Base-by-base conservation (phyloP, 1,140 invertebrate species). In the Linepithema humile region DNA sequence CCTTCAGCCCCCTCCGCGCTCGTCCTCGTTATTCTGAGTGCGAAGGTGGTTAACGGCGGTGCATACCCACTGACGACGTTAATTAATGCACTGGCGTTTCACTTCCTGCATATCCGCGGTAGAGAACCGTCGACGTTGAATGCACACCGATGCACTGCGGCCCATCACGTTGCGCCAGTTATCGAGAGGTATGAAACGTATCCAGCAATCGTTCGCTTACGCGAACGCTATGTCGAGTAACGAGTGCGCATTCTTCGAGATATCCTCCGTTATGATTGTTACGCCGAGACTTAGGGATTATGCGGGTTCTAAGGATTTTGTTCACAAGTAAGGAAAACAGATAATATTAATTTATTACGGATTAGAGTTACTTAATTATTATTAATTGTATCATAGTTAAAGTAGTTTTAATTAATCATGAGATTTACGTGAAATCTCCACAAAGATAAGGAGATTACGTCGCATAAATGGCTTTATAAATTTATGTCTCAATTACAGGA, bases 21-120 rank as follows among this genome's bases (percentile, higher is more conserved):
- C 48, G 32, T 55, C 64, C 75, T 78, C 75, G 75, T 80, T 80
- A 80, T 80, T 65, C 75, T 70, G 75, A 80, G 75, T 80, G 75
- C 75, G 62, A 23, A n/a, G 64, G 48, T 64, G 75, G 75, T 69
- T 70, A 80, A 80, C 48, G 75, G 67, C 48, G 75, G 75, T 40
- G 75, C 48, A 38, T 69, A 78, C 75, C 75, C 40, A 69, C 75
- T 55, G 75, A 80, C 35, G 75, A 80, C 75, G 64, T 80, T 80
- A 80, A 80, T 69, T 80, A 80, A 80, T 80, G 75, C 64, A 80
- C 50, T 45, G 64, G 64, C 75, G 48, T 80, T 80, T 69, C 75
- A 32, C 75, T 70, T 23, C 64, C 26, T 48, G 17, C 17, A 78
- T 45, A 57, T 70, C 50, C 35, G 53, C 26, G 60, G 60, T 10